Evolutionary conservation across 1,140 invertebrate species (phyloP), one percentile per base, ranked within the genome.

Genomic region (Drosophila bocqueti): DNA sequence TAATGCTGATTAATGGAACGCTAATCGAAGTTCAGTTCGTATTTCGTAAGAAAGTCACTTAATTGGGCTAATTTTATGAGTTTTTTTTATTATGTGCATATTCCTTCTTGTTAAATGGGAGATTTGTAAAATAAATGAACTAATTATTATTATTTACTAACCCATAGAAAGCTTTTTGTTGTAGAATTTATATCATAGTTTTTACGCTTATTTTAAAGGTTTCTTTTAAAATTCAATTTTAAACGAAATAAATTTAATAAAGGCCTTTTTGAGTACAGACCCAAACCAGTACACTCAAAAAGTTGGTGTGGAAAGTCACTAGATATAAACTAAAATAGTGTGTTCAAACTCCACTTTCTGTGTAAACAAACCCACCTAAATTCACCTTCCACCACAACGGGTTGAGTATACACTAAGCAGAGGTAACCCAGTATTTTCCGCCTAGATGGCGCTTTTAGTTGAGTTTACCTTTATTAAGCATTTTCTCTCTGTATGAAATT

Each of bases 1-100:
- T 67, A 69, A 69, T 69, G 21, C 46, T 54, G 46, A 50, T 66
- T 43, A 52, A 52, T 52, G 21, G 29, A 52, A 31, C 24, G 60
- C 36, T 18, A 50, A 64, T 62, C 43, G 60, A 62, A 42, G 43
- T 49, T 10, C n/a, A 40, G 13, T 16, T 29, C 9, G 26, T 13
- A 26, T 42, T 61, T 26, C 36, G 26, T 16, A 61, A 10, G 18
- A 2, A 55, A 7, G 0, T 1, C 18, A 4, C 4, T 26, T 26
- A 36, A 24, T 11, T 50, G 21, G 36, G 36, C 4, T 11, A 58
- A 42, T 1, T 16, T 16, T 38, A 13, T 55, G 26, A 24, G 24
- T 24, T 24, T 24, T 24, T 24, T 24, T 24, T n/a, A n/a, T n/a
- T n/a, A n/a, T n/a, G n/a, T n/a, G n/a, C n/a, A n/a, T n/a, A n/a